These are phyloP conservation scores for Philopedon plagiatum DNA, from an alignment of 2,888 invertebrate species.

Conservation along the genomic window DNA sequence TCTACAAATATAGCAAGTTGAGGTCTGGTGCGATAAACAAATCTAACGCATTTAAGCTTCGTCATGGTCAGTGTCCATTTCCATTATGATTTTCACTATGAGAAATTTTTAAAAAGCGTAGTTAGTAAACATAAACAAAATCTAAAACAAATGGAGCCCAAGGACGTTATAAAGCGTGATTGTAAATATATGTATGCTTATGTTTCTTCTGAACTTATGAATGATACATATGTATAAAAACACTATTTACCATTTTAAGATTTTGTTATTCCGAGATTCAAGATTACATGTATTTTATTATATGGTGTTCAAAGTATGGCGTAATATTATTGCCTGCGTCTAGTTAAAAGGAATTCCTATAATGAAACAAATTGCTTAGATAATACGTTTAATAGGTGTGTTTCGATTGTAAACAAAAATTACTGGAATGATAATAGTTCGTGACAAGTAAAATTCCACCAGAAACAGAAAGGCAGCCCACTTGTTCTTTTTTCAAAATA, in stretches of 20 bases:
- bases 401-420: conserved; percentile 40
- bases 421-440: conserved; percentile 18
- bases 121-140: too few species aligned
- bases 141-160: conserved; percentile 13
- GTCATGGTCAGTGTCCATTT: too few species aligned
- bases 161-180: conserved; percentile 20
- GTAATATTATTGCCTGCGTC: conserved; percentile 38
- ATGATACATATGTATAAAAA: conserved; percentile 40
- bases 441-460: conserved; percentile 35
- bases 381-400: conserved; percentile 35
- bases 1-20: too few species aligned
- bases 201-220: conserved; percentile 25
- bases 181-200: conserved; percentile 24
- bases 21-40: too few species aligned
- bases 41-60: too few species aligned
- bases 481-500: too few species aligned
- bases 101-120: too few species aligned
- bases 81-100: too few species aligned
- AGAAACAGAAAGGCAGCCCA: conserved; percentile 1
- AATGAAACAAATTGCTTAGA: conserved; percentile 28
- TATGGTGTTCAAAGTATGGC: conserved; percentile 33
- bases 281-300: conserved; percentile 46
- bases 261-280: conserved; percentile 31
- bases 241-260: conserved; percentile 42
- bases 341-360: conserved; percentile 46